These are phyloP conservation scores for Hydrocynus forskahlii DNA, from an alignment of 2,797 vertebrate species.

Conservation along the genomic window DNA sequence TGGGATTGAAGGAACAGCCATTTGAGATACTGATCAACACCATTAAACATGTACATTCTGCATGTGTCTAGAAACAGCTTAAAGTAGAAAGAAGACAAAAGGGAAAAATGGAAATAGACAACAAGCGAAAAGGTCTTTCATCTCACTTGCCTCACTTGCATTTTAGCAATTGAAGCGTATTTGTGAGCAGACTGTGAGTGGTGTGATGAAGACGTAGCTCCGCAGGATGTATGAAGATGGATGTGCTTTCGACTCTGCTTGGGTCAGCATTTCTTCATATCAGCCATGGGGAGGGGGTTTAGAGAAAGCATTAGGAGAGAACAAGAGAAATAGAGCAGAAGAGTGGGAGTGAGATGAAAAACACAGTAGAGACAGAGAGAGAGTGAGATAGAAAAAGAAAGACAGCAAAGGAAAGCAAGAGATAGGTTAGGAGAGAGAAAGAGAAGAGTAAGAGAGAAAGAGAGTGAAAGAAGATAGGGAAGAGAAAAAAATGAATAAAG, in stretches of 20 bases:
- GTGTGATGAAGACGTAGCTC: constrained; percentile 25
- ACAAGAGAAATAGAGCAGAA: neutral
- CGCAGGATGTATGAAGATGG: constrained; percentile 27
- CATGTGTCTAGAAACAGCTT: neutral
- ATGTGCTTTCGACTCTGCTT: constrained; percentile 27
- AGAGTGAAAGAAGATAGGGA: neutral
- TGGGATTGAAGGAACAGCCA: too few species aligned
- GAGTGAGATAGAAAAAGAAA: neutral
- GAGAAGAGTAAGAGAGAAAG: neutral
- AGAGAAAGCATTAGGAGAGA: neutral
- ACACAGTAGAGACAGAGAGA: too few species aligned
- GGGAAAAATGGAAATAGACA: neutral
- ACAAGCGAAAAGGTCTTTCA: neutral
- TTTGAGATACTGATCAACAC: neutral
- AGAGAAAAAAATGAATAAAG: neutral
- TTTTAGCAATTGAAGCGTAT: neutral
- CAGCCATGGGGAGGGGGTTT: neutral
- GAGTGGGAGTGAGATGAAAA: neutral
- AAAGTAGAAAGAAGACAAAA: neutral
- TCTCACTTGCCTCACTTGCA: neutral
- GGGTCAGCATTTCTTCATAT: constrained; percentile 35
- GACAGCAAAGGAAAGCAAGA: neutral
- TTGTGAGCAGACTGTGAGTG: constrained; percentile 11
- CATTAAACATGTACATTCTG: neutral
- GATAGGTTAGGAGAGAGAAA: neutral